Conservation (phyloP, 2,113 vertebrate species). For the Amblyornis subalaris region DNA sequence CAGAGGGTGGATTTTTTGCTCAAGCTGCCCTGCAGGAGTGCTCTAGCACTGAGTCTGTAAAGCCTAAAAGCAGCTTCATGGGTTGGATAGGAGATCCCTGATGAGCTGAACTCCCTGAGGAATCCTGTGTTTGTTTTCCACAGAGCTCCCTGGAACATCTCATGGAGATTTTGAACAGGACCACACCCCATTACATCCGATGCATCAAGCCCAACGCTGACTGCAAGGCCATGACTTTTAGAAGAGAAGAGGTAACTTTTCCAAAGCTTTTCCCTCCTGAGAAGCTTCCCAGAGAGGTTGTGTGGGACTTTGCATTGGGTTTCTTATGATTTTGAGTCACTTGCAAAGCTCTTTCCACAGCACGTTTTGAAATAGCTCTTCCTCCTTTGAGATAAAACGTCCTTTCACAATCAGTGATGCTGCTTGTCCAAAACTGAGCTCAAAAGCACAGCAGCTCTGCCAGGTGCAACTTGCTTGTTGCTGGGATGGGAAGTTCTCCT, state of each 20-base stretch:
- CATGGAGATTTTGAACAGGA: slow-evolving; percentile 84
- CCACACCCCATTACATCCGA: slow-evolving; percentile 91
- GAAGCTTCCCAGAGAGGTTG: background rate
- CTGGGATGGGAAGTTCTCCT: background rate
- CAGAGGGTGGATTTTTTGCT: background rate
- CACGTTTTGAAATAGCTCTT: background rate
- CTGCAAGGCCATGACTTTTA: slow-evolving; percentile 82
- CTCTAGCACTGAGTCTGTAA: background rate
- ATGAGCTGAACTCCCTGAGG: background rate
- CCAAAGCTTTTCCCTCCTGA: background rate
- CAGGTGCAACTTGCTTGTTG: background rate
- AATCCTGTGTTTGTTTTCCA: background rate
- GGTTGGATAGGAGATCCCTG: background rate
- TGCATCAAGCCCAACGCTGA: slow-evolving; percentile 95
- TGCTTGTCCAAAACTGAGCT: background rate
- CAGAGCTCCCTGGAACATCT: slow-evolving; percentile 91
- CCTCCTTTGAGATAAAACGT: background rate
- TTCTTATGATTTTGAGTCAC: background rate
- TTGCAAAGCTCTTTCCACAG: background rate
- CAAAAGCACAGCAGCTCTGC: background rate
- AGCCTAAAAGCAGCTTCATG: background rate
- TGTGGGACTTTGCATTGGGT: background rate
- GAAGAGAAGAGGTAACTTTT: slow-evolving; percentile 80
- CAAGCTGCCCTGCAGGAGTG: background rate
- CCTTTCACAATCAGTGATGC: background rate